A percentile compares a stretch with the other conserved stretches of the same genome.
Conservation (phyloP, 2,113 vertebrate species). For the Bufo gargarizans region DNA sequence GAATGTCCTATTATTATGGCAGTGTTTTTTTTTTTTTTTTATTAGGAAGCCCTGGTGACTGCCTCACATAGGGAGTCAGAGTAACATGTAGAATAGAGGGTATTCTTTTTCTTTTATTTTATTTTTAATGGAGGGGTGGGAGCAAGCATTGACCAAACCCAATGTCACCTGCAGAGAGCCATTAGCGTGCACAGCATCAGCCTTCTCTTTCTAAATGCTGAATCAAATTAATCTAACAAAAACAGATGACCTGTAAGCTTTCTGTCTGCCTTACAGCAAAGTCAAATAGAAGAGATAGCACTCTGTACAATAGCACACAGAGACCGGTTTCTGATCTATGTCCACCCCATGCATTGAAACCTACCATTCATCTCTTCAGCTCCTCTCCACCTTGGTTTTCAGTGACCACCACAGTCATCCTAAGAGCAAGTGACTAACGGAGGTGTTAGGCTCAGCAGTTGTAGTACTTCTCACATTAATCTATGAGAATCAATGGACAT, state of each 20-base stretch:
- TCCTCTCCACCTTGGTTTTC: conserved; percentile 34
- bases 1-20: conserved; percentile 25
- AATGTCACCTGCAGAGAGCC: conserved; percentile 70
- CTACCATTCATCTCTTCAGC: conserved; percentile 50
- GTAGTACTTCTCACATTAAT: conserved; percentile 83
- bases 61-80: conserved; percentile 37
- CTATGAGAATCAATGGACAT: conserved; percentile 85
- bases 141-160: conserved; percentile 60
- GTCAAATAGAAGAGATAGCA: conserved; percentile 64
- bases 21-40: background rate
- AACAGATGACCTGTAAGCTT: conserved; percentile 74
- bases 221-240: conserved; percentile 74
- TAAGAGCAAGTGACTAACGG: conserved; percentile 70
- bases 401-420: background rate
- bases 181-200: conserved; percentile 66
- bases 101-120: conserved; percentile 46
- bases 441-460: conserved; percentile 78
- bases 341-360: conserved; percentile 31
- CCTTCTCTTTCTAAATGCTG: conserved; percentile 70
- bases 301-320: background rate
- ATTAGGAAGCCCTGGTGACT: conserved; percentile 40
- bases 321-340: conserved; percentile 44
- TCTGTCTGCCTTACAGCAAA: conserved; percentile 72
- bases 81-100: conserved; percentile 25
- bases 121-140: conserved; percentile 44